A percentile compares a stretch with the other conserved stretches of the same genome.
These are phyloP conservation scores for Sanderia malayensis DNA, from an alignment of 30 jellyfish, hydroid and myxozoan species.

Conservation along the genomic window DNA sequence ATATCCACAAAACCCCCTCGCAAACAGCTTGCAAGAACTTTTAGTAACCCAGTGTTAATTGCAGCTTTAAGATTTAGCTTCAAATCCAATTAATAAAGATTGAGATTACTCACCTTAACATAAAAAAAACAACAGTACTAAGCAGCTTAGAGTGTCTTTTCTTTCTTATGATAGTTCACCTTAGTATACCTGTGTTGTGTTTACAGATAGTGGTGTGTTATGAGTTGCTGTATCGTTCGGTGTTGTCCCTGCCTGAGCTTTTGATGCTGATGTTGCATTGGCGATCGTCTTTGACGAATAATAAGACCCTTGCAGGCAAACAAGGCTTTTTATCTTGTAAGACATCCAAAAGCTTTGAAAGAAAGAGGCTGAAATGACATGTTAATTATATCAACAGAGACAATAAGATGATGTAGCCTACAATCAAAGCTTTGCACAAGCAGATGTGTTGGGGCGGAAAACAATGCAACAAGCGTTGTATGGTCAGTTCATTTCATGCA, in stretches of 20 bases:
- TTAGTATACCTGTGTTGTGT: too few species aligned
- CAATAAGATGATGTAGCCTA: slow-evolving; percentile 26
- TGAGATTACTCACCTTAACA: too few species aligned
- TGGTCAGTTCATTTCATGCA: slow-evolving; percentile 13
- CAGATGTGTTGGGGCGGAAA: slow-evolving; percentile 47
- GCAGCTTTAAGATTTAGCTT: too few species aligned
- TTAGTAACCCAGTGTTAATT: too few species aligned
- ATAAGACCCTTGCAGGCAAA: neutral
- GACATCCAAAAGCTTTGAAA: slow-evolving; percentile 35
- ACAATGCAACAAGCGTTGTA: slow-evolving; percentile 40
- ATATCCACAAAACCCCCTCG: too few species aligned
- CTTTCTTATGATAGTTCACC: too few species aligned
- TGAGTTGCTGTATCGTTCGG: too few species aligned
- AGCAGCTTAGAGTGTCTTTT: too few species aligned
- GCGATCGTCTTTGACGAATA: slow-evolving; percentile 15
- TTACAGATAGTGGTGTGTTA: too few species aligned
- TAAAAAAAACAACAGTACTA: too few species aligned
- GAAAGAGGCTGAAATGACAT: slow-evolving; percentile 46
- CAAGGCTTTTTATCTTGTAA: slow-evolving; percentile 41
- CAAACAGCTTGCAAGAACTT: too few species aligned
- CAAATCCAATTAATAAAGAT: too few species aligned
- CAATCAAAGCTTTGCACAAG: slow-evolving; percentile 34
- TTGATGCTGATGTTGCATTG: neutral
- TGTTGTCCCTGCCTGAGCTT: neutral
- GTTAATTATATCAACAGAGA: slow-evolving; percentile 44